Percentiles rank a stretch among this genome's conserved stretches.
Evolutionary conservation across 2,797 vertebrate genomes (phyloP).

Genomic region (Pogonophryne albipinna): DNA sequence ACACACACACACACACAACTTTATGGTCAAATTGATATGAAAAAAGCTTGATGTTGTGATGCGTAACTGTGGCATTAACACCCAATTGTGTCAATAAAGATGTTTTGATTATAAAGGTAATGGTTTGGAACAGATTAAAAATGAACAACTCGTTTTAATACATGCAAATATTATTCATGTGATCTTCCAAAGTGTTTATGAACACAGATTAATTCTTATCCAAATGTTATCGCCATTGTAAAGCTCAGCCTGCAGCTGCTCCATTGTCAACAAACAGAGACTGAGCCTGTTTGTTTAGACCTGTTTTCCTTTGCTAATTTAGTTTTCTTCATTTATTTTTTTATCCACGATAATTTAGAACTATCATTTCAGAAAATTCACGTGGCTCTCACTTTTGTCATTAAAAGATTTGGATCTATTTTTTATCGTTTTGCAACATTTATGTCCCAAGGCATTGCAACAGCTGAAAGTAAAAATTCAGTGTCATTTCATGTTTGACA

Average conservation of each 20-base stretch:
- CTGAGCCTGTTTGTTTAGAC: not conserved
- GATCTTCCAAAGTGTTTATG: slow-evolving; percentile 40
- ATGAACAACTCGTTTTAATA: slow-evolving; percentile 45
- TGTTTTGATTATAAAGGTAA: slow-evolving; percentile 49
- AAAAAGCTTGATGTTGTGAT: slow-evolving; percentile 4
- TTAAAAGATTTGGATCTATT: not conserved
- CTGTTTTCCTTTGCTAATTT: not conserved
- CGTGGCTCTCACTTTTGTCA: not conserved
- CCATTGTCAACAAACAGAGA: slow-evolving; percentile 31
- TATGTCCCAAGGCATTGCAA: not conserved
- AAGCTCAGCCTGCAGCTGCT: slow-evolving; percentile 44
- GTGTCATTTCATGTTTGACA: not conserved
- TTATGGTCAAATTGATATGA: slow-evolving; percentile 20
- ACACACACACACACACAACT: not conserved
- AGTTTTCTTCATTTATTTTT: not conserved
- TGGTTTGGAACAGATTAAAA: slow-evolving; percentile 62
- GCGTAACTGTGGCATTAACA: slow-evolving; percentile 44
- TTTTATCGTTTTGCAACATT: not conserved
- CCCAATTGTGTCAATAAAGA: slow-evolving; percentile 35
- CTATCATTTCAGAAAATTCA: not conserved
- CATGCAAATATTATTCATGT: slow-evolving; percentile 61
- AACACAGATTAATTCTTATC: slow-evolving; percentile 58
- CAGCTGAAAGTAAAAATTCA: not conserved
- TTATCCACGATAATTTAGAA: too few relatives aligned
- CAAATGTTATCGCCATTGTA: slow-evolving; percentile 39